Evolutionary conservation across 2,797 vertebrate species (phyloP), one percentile per base, ranked within the genome.

Genomic region (Sebastes steindachneri): DNA sequence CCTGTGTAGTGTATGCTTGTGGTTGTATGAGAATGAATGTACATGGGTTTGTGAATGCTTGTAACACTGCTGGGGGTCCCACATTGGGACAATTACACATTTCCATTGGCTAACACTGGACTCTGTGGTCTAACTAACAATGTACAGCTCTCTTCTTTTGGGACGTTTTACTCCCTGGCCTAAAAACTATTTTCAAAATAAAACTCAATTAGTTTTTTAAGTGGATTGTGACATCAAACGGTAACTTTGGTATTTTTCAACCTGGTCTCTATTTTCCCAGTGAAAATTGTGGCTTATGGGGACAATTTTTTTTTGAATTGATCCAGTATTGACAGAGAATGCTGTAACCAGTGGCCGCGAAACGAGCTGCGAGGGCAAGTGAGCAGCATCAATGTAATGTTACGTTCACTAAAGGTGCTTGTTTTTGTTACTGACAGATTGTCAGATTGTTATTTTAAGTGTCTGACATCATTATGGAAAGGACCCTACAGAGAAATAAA

Each of bases 21-120:
- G 78, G 28, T 64, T 89, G 73, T 66, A 28, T 62, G 64, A 57
- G 29, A 77, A 72, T 77, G 60, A 54, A 80, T 81, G 69, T 68
- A 74, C 66, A 66, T 45, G 67, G 72, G 80, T 69, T 41, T 67
- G 72, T 59, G 70, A 78, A 55, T 55, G 29, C 55, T 80, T 82
- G 64, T 68, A 81, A 58, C 48, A 65, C 65, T 37, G 57, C 68
- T 57, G 21, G 51, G 48, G 75, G 69, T 84, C 63, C 74, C 68
- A 51, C 35, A 60, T 8, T 48, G 71, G 64, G 80, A 86, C 28
- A 60, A 31, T 57, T 59, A 74, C 88, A 87, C 68, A 82, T 91
- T 84, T 67, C 19, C 78, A 66, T 28, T 41, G 51, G 59, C 65
- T 76, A 60, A 83, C 72, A 81, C 11, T 69, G 48, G 85, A 73